phyloP scores from a whole-genome alignment of 2,797 vertebrate genomes.

The Rallus crepitans region DNA sequence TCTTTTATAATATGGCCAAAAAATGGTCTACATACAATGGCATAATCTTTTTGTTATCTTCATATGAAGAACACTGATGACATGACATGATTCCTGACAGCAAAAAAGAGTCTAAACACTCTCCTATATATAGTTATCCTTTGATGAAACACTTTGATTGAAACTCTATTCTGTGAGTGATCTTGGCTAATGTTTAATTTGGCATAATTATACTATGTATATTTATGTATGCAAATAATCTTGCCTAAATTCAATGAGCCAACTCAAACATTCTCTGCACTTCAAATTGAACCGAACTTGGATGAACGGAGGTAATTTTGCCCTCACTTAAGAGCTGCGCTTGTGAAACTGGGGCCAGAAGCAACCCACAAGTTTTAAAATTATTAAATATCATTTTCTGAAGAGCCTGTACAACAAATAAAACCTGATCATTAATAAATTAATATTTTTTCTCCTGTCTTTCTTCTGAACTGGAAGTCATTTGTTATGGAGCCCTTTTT shows the following conservation, averaged over 20 bases:
- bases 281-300: neutral
- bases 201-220: neutral
- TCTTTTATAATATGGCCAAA: too few species aligned
- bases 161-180: neutral
- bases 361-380: neutral
- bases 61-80: neutral
- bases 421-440: neutral
- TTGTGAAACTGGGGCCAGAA: neutral
- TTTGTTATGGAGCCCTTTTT: neutral
- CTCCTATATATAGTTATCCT: neutral
- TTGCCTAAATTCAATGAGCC: neutral
- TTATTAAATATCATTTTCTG: neutral
- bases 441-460: neutral
- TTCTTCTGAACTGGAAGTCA: neutral
- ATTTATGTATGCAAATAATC: neutral
- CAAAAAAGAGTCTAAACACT: neutral
- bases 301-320: neutral
- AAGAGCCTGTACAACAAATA: neutral
- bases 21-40: too few species aligned
- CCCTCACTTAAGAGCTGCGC: neutral
- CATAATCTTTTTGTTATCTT: constrained; percentile 9
- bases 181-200: neutral
- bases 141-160: neutral
- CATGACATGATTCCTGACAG: neutral
- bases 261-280: neutral